Evolutionary conservation across 2,888 invertebrate genomes (phyloP), one percentile per base, ranked within the genome.

Genomic region (Drosophila austrosaltans): DNA sequence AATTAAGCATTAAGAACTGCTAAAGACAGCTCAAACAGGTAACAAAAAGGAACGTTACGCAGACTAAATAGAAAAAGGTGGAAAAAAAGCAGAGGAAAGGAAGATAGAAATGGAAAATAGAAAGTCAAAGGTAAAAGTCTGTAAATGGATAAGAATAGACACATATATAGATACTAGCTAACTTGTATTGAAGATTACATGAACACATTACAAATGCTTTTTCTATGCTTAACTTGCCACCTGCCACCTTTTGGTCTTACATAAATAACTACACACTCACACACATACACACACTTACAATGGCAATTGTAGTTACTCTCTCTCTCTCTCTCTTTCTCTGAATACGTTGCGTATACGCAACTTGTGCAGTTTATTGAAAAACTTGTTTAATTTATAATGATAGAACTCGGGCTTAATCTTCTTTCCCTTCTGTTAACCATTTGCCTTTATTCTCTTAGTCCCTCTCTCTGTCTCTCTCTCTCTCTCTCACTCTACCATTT

Each of bases 301-400:
- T 16, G 36, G 10, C 36, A 32, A 12, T 30, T 54, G 25, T 22
- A 58, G 16, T 58, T 58, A 12, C 39, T 20, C 16, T 16, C 16
- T 16, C 16, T 16, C 16, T 16, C 39, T 20, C 16, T 16, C 16
- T 16, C 16, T 16, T 1, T 16, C 16, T 16, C 39, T 39, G n/a
- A 20, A 57, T 63, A 81, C 72, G 69, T 65, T 75, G 71, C 78
- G 82, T 80, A 88, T 86, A 74, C 74, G 77, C 76, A 83, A 83
- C 76, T 72, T 81, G 75, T 73, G 82, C 76, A 77, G 68, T 81
- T 84, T 89, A 84, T 87, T 87, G 82, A 78, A 75, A 76, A 87
- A 84, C 79, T 79, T 84, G 74, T 69, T 77, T 72, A 84, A 89
- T 81, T 89, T 84, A 89, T 87, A 79, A 42, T 57, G 56, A 32